phyloP scores from a whole-genome alignment of 2,113 vertebrate species.

The Coryphaenoides rupestris region DNA sequence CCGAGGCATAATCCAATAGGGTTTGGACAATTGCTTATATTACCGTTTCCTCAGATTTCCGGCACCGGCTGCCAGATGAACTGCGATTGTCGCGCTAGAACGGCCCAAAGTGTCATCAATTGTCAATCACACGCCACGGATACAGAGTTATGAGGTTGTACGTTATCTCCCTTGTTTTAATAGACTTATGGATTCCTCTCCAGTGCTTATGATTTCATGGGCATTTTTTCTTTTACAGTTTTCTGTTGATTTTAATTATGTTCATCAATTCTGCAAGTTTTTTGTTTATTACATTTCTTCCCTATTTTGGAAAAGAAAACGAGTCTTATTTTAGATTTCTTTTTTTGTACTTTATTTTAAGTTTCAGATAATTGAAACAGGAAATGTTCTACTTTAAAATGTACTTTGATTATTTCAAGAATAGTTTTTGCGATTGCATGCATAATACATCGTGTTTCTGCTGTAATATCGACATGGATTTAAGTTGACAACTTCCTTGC shows the following conservation, averaged over 20 bases:
- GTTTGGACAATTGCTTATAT: neutral
- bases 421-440: neutral
- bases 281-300: neutral
- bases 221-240: constrained; percentile 61
- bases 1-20: neutral
- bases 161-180: constrained; percentile 60
- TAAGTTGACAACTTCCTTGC: neutral
- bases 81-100: neutral
- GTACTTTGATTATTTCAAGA: neutral
- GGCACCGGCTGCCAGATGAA: too few relatives aligned
- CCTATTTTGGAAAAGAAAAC: neutral
- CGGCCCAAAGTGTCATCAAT: neutral
- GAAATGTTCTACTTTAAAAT: neutral
- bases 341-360: neutral
- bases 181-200: constrained; percentile 67
- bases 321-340: neutral
- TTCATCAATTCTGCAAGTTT: neutral
- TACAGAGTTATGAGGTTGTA: neutral
- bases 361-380: neutral
- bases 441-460: neutral
- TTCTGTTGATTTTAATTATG: constrained; percentile 32
- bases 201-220: constrained; percentile 35
- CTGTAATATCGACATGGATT: neutral
- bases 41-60: neutral
- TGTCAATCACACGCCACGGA: neutral